Base-by-base conservation (phyloP, 2,888 invertebrate species). In the Cataglyphis cursor region DNA sequence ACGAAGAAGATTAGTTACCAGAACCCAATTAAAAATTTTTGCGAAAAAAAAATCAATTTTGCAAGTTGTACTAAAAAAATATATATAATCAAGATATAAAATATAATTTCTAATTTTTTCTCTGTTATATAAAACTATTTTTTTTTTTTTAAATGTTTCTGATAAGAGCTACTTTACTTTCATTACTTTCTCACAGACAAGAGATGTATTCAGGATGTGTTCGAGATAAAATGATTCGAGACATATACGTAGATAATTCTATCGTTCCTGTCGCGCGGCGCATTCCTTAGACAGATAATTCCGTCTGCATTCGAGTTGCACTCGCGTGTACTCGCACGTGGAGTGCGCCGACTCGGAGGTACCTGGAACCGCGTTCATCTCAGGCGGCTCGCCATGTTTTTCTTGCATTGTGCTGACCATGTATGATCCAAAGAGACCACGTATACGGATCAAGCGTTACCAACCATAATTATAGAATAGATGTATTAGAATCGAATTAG, bases 361-460 rank as follows among this genome's bases (percentile, higher is more conserved):
- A 89, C 89, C 57, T n/a, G 82, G 89, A 89, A 89, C 62, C 82
- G 66, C 80, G 88, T 87, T 87, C 87, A 86, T 89, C 89, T 88
- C 82, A 83, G 74, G 54, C 80, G 62, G 73, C 44, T 48, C 84
- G 65, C 78, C 86, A 62, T 86, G 85, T 88, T 89, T 89, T 87
- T 85, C 31, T 84, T 78, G 51, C 66, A 87, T 89, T 87, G 31
- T 82, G 89, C 89, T 89, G 89, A 90, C 84, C 85, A 72, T 44
- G 88, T 87, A 84, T 48, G 57, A 85, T 74, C 68, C 24, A 28
- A 68, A 48, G 64, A 54, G 41, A 61, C 70, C 66, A 66, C 15
- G 75, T 64, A 21, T 48, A 64, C 35, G 61, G 73, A 54, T 21
- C 57, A 21, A 35, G 31, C 28, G 44, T 59, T 59, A 44, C 57